Evolutionary conservation across 1,140 invertebrate species (phyloP).

Genomic region (Cryptotermes secundus): DNA sequence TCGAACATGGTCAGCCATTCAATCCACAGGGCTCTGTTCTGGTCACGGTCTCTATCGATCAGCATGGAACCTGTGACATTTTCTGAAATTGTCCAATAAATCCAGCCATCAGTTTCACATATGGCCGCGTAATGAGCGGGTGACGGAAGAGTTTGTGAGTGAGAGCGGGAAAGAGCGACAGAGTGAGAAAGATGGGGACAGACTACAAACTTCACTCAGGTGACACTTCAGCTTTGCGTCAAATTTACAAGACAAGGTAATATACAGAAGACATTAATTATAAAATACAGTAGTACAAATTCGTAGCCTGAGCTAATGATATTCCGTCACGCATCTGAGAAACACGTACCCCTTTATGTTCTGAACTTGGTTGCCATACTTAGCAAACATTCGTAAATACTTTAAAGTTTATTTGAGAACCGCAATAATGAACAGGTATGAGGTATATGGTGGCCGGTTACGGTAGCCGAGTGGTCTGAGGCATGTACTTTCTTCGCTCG

Average conservation of each 20-base stretch:
- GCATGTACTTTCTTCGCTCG: too few relatives aligned
- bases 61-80: not conserved
- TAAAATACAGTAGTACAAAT: too few relatives aligned
- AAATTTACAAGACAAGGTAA: not conserved
- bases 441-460: too few relatives aligned
- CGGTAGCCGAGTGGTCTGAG: too few relatives aligned
- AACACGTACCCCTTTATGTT: too few relatives aligned
- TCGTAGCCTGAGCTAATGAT: too few relatives aligned
- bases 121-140: not conserved
- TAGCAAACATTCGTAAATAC: too few relatives aligned
- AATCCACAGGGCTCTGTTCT: not conserved
- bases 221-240: not conserved
- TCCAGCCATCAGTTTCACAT: not conserved
- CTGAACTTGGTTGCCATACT: too few relatives aligned
- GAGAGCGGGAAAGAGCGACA: not conserved
- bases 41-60: not conserved
- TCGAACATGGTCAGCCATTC: not conserved
- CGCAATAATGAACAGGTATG: too few relatives aligned
- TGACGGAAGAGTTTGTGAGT: not conserved
- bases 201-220: not conserved
- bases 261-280: too few relatives aligned
- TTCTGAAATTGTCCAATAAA: constrained; percentile 10
- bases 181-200: not conserved
- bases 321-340: too few relatives aligned
- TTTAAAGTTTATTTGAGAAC: too few relatives aligned